phyloP scores from a whole-genome alignment of 2,797 vertebrate species.

The Parauchenoglanis ngamensis region DNA sequence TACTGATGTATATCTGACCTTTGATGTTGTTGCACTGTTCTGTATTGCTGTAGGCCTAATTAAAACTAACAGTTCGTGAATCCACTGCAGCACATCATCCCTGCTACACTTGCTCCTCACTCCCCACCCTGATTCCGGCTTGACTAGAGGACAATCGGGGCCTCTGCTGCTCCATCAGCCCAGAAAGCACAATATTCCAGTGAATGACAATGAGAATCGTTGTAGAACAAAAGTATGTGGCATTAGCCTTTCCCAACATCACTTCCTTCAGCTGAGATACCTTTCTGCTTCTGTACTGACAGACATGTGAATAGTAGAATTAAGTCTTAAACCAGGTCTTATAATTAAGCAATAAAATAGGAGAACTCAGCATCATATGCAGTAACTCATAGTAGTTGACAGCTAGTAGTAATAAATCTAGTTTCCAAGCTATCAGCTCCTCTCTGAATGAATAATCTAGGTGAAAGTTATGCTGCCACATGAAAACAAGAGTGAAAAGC shows the following conservation, averaged over 20 bases:
- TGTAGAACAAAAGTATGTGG: slow-evolving; percentile 7
- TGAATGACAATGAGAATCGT: background rate
- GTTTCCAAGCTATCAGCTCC: background rate
- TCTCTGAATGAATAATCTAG: background rate
- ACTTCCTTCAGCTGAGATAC: background rate
- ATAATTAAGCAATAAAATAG: background rate
- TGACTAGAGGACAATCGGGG: slow-evolving; percentile 46
- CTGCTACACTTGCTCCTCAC: slow-evolving; percentile 41
- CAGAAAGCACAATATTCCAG: slow-evolving; percentile 9
- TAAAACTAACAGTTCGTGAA: slow-evolving; percentile 76
- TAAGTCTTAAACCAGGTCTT: slow-evolving; percentile 6
- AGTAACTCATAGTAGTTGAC: background rate
- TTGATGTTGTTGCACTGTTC: slow-evolving; percentile 77
- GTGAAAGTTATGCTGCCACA: too few species aligned
- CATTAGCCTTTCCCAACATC: slow-evolving; percentile 6
- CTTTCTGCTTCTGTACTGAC: background rate
- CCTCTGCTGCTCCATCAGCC: slow-evolving; percentile 47
- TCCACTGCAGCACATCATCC: slow-evolving; percentile 37
- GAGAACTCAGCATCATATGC: background rate
- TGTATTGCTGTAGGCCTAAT: slow-evolving; percentile 74
- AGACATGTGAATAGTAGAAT: background rate
- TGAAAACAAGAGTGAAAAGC: background rate
- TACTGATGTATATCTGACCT: slow-evolving; percentile 84
- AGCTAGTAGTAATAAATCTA: background rate
- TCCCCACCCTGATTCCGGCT: slow-evolving; percentile 19